phyloP scores from a whole-genome alignment of 23 tunicate genomes.

The Ascidia mentula region DNA sequence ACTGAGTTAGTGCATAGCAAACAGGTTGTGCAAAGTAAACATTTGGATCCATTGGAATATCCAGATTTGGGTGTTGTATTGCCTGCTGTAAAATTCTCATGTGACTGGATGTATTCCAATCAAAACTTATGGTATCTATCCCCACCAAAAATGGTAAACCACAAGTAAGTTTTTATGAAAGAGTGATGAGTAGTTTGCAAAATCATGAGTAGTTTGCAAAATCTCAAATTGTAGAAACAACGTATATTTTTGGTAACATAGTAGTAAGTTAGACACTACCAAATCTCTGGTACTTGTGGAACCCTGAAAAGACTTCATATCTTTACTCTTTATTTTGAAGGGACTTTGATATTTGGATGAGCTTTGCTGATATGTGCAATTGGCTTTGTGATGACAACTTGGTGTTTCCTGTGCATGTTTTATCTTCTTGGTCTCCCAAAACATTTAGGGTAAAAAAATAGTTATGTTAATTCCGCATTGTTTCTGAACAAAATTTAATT shows the following conservation, averaged over 20 bases:
- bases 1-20: slow-evolving; percentile 14
- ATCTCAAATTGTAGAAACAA: no score
- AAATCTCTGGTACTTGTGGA: no score
- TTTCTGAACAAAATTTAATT: not conserved
- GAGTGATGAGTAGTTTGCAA: no score
- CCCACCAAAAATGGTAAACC: slow-evolving; percentile 17
- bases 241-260: no score
- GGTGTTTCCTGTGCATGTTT: slow-evolving; percentile 32
- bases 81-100: slow-evolving; percentile 61
- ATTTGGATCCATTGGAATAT: slow-evolving; percentile 23
- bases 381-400: slow-evolving; percentile 45
- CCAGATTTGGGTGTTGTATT: slow-evolving; percentile 22
- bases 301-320: no score
- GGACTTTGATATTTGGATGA: slow-evolving; percentile 41
- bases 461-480: no score
- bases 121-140: slow-evolving; percentile 62
- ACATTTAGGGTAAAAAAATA: slow-evolving; percentile 28
- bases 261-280: not conserved
- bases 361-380: slow-evolving; percentile 74
- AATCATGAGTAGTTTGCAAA: no score
- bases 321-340: slow-evolving; percentile 21
- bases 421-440: slow-evolving; percentile 16
- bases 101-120: slow-evolving; percentile 84
- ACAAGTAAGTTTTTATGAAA: not conserved
- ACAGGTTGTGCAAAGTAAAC: not conserved